Percentiles rank a stretch among this genome's conserved stretches.
Evolutionary conservation across 2,797 vertebrate species (phyloP).

Genomic region (Cynopterus sphinx): DNA sequence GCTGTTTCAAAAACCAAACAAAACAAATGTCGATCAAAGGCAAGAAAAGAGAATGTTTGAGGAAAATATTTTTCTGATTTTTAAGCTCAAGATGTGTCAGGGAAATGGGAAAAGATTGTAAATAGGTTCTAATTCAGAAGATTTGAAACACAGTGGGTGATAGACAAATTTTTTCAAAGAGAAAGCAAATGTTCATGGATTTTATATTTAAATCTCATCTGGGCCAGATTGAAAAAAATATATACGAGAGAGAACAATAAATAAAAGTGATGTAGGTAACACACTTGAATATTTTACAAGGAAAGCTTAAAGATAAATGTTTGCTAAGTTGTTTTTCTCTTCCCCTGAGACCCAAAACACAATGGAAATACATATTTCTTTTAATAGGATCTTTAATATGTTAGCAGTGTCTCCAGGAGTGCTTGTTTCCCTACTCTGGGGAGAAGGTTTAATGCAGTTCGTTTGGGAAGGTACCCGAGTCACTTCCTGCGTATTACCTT

Average conservation of each 20-base stretch:
- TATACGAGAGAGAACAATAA: neutral
- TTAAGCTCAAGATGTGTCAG: neutral
- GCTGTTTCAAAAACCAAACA: constrained; percentile 24
- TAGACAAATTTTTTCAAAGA: constrained; percentile 5
- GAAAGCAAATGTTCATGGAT: neutral
- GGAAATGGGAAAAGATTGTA: neutral
- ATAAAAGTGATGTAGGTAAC: neutral
- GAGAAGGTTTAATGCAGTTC: neutral
- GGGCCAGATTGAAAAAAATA: neutral
- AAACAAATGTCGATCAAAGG: neutral
- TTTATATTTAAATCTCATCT: constrained; percentile 26
- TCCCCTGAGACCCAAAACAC: constrained; percentile 36
- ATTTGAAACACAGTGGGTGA: neutral
- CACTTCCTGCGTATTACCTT: neutral
- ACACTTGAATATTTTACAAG: constrained; percentile 44
- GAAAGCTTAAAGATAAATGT: neutral
- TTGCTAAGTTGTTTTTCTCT: neutral
- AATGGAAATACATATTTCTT: constrained; percentile 6
- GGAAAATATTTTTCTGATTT: constrained; percentile 37
- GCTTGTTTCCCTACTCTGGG: neutral
- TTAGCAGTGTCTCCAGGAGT: neutral
- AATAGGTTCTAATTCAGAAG: neutral
- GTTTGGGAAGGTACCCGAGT: neutral
- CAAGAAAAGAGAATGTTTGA: constrained; percentile 11
- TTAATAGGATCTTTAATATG: neutral